phyloP scores from a whole-genome alignment of 2,113 vertebrate species.

The Todiramphus chloris region DNA sequence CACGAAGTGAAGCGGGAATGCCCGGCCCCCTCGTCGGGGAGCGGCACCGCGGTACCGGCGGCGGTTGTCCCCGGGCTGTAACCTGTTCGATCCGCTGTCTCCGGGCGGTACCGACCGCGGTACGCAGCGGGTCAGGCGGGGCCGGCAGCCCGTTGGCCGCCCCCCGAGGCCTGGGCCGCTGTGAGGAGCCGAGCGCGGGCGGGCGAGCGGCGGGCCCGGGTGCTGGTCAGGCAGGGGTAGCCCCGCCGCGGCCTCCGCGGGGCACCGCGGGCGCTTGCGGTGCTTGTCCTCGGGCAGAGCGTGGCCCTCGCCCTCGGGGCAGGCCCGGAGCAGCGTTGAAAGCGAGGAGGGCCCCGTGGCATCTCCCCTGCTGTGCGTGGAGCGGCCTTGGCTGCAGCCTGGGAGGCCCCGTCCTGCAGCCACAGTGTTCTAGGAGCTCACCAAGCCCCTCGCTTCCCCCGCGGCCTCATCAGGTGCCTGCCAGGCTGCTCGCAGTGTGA shows the following conservation, averaged over 20 bases:
- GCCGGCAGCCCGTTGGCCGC: neutral
- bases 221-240: rapidly evolving
- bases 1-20: rapidly evolving
- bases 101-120: no score
- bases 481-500: rapidly evolving
- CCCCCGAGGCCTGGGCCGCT: rapidly evolving
- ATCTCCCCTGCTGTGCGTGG: rapidly evolving
- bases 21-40: rapidly evolving
- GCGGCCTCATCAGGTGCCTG: rapidly evolving
- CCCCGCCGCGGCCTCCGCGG: no score
- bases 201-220: neutral
- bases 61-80: rapidly evolving
- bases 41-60: rapidly evolving
- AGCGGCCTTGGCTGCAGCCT: neutral
- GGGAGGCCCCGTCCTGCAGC: no score
- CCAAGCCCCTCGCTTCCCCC: rapidly evolving
- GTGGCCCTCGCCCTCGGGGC: rapidly evolving
- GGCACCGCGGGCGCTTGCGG: neutral
- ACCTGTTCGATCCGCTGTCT: rapidly evolving
- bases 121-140: neutral
- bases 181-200: no score
- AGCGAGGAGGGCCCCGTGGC: rapidly evolving
- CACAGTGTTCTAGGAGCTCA: rapidly evolving
- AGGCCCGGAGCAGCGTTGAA: rapidly evolving
- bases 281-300: no score